Conservation (phyloP, 2,113 vertebrate species). For the Dipodomys merriami region DNA sequence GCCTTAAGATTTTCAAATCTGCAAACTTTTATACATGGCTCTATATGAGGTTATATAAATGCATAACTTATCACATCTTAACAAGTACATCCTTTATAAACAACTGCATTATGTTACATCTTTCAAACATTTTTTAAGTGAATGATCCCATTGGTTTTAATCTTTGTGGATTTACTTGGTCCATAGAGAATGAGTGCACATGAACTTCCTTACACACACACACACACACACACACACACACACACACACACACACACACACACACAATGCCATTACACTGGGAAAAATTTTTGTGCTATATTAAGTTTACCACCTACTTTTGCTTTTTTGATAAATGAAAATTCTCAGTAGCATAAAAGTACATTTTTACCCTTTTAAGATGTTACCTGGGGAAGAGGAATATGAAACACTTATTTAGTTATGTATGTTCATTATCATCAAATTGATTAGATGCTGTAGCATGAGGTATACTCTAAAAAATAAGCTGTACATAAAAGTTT, state of each 20-base stretch:
- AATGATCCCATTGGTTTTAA: neutral
- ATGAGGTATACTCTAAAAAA: neutral
- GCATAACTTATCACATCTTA: constrained; percentile 73
- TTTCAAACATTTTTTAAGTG: constrained; percentile 26
- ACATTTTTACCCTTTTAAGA: neutral
- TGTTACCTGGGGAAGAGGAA: neutral
- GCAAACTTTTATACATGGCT: constrained; percentile 56
- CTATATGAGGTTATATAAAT: constrained; percentile 74
- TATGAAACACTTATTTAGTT: neutral
- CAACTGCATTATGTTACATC: neutral
- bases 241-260: neutral
- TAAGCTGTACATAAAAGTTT: neutral
- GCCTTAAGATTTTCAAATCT: constrained; percentile 71
- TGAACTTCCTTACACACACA: neutral
- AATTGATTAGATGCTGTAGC: neutral
- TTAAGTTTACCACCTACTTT: neutral
- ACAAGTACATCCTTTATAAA: neutral
- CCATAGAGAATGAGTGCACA: neutral
- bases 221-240: no score
- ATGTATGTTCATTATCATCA: neutral
- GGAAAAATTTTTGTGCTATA: neutral
- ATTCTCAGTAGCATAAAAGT: neutral
- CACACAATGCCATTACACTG: neutral
- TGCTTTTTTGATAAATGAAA: neutral
- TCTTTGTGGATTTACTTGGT: neutral